Evolutionary conservation across 2,888 invertebrate genomes (phyloP).

Genomic region (Sericinus montela): DNA sequence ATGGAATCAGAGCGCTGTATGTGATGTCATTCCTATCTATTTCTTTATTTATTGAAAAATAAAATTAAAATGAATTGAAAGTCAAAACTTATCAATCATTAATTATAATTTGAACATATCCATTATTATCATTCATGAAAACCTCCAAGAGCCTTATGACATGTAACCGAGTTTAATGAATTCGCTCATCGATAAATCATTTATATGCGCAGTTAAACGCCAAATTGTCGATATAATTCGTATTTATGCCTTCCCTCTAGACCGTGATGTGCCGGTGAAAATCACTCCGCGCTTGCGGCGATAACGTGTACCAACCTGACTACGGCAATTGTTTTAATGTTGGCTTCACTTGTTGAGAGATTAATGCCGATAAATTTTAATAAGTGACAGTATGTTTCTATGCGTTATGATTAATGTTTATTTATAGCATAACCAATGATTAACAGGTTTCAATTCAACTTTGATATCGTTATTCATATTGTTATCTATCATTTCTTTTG

Average conservation of each 20-base stretch:
- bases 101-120: too few relatives aligned
- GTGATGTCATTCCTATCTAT: too few relatives aligned
- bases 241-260: conserved; percentile 42
- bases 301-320: background rate
- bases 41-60: too few relatives aligned
- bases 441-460: too few relatives aligned
- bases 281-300: background rate
- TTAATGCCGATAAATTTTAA: conserved; percentile 34
- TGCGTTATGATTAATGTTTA: background rate
- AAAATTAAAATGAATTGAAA: too few relatives aligned
- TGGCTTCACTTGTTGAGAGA: conserved; percentile 32
- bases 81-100: too few relatives aligned
- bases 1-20: too few relatives aligned
- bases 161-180: background rate
- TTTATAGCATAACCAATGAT: background rate
- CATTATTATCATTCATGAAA: too few relatives aligned
- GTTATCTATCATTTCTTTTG: too few relatives aligned
- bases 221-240: conserved; percentile 56
- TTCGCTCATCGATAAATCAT: conserved; percentile 38
- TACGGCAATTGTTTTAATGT: conserved; percentile 25
- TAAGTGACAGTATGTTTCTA: conserved; percentile 10
- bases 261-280: conserved; percentile 7
- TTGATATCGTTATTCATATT: too few relatives aligned
- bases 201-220: conserved; percentile 51
- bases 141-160: too few relatives aligned